Conservation (phyloP, 2,888 invertebrate genomes). For the Melinopterus prodromus region DNA sequence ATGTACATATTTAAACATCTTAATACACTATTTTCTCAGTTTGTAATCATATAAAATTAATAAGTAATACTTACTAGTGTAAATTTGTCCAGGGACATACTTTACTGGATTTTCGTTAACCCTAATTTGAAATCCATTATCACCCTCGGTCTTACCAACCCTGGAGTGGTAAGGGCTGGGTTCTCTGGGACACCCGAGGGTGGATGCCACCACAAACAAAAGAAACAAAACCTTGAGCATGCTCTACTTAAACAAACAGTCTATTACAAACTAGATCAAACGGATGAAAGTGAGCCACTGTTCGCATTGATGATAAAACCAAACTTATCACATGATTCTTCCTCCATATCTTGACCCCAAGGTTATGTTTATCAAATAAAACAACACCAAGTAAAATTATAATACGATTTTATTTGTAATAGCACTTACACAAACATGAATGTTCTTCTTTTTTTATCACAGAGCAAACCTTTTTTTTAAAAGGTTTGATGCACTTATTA, state of each 20-base stretch:
- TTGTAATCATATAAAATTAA: background rate
- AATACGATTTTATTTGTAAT: constrained; percentile 30
- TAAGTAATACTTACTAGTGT: constrained; percentile 69
- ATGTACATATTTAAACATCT: too few relatives aligned
- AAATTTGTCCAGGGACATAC: constrained; percentile 84
- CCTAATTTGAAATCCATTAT: constrained; percentile 86
- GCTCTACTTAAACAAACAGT: background rate
- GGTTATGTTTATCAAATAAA: constrained; percentile 25
- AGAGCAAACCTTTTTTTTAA: constrained; percentile 32
- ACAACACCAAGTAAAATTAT: constrained; percentile 26
- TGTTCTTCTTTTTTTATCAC: constrained; percentile 26
- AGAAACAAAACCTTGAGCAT: constrained; percentile 29
- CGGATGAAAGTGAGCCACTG: background rate
- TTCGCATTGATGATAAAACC: background rate
- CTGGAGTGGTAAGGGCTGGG: constrained; percentile 61
- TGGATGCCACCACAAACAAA: constrained; percentile 32
- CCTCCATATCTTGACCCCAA: constrained; percentile 13
- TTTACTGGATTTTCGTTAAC: constrained; percentile 82
- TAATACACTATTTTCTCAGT: background rate
- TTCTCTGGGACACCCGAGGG: constrained; percentile 59
- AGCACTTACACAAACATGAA: constrained; percentile 18
- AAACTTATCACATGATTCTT: background rate
- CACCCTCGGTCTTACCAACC: constrained; percentile 73
- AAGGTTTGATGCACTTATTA: constrained; percentile 37
- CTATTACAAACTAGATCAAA: background rate